Conservation (phyloP, 2,113 vertebrate species). For the Mus spicilegus region DNA sequence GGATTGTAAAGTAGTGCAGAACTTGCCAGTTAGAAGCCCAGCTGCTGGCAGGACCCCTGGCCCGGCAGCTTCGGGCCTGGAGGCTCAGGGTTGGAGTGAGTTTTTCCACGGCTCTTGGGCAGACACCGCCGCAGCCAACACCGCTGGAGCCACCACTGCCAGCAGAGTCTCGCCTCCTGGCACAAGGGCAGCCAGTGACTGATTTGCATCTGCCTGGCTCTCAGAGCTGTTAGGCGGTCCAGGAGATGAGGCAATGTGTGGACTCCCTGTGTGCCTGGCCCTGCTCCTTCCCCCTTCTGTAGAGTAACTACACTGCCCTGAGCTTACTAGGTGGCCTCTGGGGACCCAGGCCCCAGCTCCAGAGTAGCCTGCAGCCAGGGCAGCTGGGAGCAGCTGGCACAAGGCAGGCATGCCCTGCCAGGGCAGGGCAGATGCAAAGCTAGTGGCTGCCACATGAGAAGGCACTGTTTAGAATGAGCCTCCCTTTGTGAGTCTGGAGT, state of each 20-base stretch:
- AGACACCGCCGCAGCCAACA: constrained; percentile 53
- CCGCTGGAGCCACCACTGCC: neutral
- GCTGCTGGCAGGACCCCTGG: neutral
- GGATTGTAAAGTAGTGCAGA: neutral
- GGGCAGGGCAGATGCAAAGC: constrained; percentile 75
- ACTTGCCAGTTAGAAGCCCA: neutral
- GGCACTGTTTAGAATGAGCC: constrained; percentile 66
- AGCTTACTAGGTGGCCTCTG: neutral
- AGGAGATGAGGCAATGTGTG: constrained; percentile 42
- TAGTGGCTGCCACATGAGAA: constrained; percentile 69
- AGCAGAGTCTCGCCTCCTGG: constrained; percentile 50
- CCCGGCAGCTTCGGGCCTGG: constrained; percentile 51
- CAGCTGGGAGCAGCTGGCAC: constrained; percentile 63
- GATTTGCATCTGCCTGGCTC: constrained; percentile 37
- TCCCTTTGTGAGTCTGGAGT: constrained; percentile 76
- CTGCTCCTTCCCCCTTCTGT: neutral
- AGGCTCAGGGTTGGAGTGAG: constrained; percentile 52
- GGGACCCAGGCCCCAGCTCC: neutral
- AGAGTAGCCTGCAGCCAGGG: neutral
- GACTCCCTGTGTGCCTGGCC: neutral
- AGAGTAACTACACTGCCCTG: neutral
- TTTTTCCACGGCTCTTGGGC: constrained; percentile 72
- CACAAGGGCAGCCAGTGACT: neutral
- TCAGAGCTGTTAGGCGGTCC: constrained; percentile 31
- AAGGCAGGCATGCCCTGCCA: neutral